phyloP scores from a whole-genome alignment of 2,888 invertebrate genomes.

The Clepsis dumicolana region DNA sequence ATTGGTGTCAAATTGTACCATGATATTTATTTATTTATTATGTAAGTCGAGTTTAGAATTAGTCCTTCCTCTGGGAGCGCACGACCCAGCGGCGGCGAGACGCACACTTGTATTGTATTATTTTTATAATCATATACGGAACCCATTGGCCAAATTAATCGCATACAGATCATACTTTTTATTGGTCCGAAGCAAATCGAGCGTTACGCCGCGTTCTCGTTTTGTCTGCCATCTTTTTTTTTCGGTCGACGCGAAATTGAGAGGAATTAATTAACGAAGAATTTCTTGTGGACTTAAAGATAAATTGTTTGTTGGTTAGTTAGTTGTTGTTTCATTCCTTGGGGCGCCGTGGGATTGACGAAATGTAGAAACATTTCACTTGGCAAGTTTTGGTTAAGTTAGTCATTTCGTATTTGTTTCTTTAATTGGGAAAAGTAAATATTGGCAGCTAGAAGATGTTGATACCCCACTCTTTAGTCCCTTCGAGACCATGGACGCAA shows the following conservation, averaged over 20 bases:
- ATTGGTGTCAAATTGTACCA: no score
- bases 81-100: no score
- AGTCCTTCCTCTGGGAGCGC: no score
- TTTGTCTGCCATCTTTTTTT: constrained; percentile 55
- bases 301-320: constrained; percentile 41
- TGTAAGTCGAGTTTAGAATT: no score
- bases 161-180: constrained; percentile 46
- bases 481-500: no score
- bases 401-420: no score
- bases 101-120: no score
- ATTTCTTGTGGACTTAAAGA: constrained; percentile 46
- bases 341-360: background rate
- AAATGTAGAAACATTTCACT: background rate
- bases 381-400: background rate
- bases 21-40: no score
- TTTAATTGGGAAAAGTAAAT: no score
- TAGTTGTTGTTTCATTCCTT: constrained; percentile 29
- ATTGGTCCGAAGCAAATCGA: constrained; percentile 63
- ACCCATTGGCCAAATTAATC: constrained; percentile 31
- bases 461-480: no score
- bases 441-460: no score
- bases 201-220: constrained; percentile 62
- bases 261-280: constrained; percentile 68
- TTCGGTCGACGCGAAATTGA: constrained; percentile 61
- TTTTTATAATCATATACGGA: constrained; percentile 22